Percentiles rank a stretch among this genome's conserved stretches.
phyloP scores from a whole-genome alignment of 2,797 vertebrate species.

The Cirrhinus molitorella region DNA sequence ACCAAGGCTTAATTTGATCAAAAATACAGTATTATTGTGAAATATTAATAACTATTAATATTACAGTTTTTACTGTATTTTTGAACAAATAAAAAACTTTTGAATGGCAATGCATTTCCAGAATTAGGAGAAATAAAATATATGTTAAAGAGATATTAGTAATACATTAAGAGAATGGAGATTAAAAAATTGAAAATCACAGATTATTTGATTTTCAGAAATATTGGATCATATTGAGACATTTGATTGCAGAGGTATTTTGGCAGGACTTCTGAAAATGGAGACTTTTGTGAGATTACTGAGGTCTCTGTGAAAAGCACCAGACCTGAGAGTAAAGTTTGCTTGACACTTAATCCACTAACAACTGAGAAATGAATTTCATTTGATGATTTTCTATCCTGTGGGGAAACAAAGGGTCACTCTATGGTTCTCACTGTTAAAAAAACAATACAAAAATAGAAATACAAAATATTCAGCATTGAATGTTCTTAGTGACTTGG shows the following conservation, averaged over 20 bases:
- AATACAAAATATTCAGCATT: background rate
- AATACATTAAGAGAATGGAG: background rate
- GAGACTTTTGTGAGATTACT: background rate
- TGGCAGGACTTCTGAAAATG: background rate
- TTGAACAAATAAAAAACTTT: background rate
- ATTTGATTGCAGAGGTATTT: background rate
- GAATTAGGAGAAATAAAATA: too few relatives aligned
- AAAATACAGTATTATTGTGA: background rate
- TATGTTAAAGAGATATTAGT: too few relatives aligned
- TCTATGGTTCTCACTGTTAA: background rate
- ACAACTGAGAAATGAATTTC: background rate
- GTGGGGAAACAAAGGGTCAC: background rate
- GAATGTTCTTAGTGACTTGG: conserved; percentile 42
- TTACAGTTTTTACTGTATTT: background rate
- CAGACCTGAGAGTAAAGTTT: background rate
- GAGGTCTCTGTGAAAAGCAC: too few relatives aligned
- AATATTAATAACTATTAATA: too few relatives aligned
- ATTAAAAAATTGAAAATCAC: background rate
- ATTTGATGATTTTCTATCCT: background rate
- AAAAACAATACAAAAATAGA: too few relatives aligned
- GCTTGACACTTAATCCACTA: background rate
- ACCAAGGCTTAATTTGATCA: background rate
- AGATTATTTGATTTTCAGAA: background rate
- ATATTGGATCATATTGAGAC: background rate
- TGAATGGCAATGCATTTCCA: too few relatives aligned